Percentiles rank a stretch among this genome's conserved stretches.
phyloP scores from a whole-genome alignment of 1,140 invertebrate genomes.

The Antheraea mylitta region DNA sequence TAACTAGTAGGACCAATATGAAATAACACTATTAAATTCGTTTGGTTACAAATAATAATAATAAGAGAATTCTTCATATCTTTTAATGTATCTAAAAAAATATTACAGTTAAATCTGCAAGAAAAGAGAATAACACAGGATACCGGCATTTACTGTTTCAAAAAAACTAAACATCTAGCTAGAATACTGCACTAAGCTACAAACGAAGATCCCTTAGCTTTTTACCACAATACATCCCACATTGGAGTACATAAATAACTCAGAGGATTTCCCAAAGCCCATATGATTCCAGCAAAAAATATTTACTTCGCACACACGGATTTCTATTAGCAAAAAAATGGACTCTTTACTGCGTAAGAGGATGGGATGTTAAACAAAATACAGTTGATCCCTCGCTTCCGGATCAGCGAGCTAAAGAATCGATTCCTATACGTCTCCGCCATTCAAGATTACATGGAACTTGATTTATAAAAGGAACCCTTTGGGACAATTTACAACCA shows the following conservation, averaged over 20 bases:
- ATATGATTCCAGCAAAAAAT: constrained; percentile 7
- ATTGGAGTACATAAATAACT: not conserved
- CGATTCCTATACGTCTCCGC: constrained; percentile 3
- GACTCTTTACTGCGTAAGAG: constrained; percentile 5
- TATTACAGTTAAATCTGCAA: not conserved
- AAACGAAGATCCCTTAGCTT: constrained; percentile 4
- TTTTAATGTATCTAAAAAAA: too few relatives aligned
- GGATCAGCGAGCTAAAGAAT: constrained; percentile 27
- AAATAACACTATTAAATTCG: too few relatives aligned
- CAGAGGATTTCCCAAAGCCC: constrained; percentile 1
- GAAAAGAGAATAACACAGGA: not conserved
- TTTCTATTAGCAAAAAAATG: not conserved
- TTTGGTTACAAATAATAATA: too few relatives aligned
- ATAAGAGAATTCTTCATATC: too few relatives aligned
- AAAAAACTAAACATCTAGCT: not conserved
- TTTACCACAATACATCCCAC: constrained; percentile 4
- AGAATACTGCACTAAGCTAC: not conserved
- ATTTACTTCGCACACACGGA: not conserved
- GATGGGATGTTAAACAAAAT: constrained; percentile 31
- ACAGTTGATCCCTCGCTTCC: constrained; percentile 33
- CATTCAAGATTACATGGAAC: constrained; percentile 26
- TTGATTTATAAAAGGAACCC: constrained; percentile 33
- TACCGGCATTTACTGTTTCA: not conserved
- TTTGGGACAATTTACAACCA: constrained; percentile 32
- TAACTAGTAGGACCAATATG: too few relatives aligned